phyloP scores from a whole-genome alignment of 1,140 invertebrate genomes.

The Drosophila insularis region DNA sequence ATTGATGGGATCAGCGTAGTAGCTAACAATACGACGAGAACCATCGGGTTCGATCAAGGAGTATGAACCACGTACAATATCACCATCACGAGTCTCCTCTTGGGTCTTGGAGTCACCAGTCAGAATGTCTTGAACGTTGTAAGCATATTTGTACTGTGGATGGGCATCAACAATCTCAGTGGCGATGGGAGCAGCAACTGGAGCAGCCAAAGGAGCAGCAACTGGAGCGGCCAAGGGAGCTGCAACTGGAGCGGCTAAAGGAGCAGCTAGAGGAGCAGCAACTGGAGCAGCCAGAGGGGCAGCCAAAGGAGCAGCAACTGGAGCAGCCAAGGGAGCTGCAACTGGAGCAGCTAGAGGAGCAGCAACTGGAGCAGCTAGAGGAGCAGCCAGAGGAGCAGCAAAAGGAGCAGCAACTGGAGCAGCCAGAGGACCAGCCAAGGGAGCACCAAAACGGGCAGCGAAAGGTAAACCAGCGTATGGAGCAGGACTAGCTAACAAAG shows the following conservation, averaged over 20 bases:
- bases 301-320: conserved; percentile 49
- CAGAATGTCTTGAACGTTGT: conserved; percentile 84
- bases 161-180: conserved; percentile 83
- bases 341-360: conserved; percentile 51
- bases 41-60: conserved; percentile 85
- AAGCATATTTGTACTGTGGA: conserved; percentile 84
- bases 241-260: conserved; percentile 34
- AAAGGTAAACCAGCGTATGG: conserved; percentile 22
- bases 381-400: conserved; percentile 53
- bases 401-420: conserved; percentile 44
- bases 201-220: conserved; percentile 49
- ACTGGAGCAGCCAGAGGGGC: conserved; percentile 72
- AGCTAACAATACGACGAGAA: conserved; percentile 84
- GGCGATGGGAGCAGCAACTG: conserved; percentile 53
- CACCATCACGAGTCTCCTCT: conserved; percentile 84
- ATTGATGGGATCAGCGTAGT: conserved; percentile 84
- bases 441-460: conserved; percentile 30
- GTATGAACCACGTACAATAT: conserved; percentile 85
- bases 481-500: conserved; percentile 31
- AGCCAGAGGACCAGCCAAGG: conserved; percentile 19
- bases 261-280: conserved; percentile 41
- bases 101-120: conserved; percentile 85
- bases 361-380: conserved; percentile 55
- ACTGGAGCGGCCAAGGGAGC: conserved; percentile 29
- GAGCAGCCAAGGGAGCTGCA: conserved; percentile 61